These are phyloP conservation scores for Pogona vitticeps DNA, from an alignment of 2,113 vertebrate genomes.

Conservation along the genomic window DNA sequence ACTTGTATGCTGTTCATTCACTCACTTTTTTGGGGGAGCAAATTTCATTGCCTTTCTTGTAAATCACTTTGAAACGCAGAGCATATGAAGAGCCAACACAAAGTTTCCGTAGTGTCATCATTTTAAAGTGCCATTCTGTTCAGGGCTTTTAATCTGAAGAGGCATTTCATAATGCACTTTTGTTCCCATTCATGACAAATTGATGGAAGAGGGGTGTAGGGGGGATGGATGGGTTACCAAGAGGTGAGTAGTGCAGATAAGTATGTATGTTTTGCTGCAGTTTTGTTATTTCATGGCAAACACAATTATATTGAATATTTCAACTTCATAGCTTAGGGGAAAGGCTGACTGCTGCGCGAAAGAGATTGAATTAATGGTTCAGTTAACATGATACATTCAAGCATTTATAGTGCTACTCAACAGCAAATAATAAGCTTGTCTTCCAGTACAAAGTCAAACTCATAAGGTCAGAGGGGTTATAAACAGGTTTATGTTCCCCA, in stretches of 20 bases:
- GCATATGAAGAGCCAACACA: not conserved
- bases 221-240: not conserved
- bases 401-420: constrained; percentile 18
- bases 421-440: not conserved
- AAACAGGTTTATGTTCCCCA: not conserved
- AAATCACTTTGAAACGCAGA: not conserved
- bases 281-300: constrained; percentile 2
- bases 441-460: constrained; percentile 23
- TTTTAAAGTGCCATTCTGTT: not conserved
- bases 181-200: not conserved
- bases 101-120: not conserved
- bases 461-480: not conserved
- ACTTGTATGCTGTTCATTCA: not conserved
- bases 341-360: not conserved
- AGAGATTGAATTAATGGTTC: constrained; percentile 21
- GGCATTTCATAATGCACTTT: not conserved
- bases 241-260: not conserved
- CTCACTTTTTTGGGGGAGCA: not conserved
- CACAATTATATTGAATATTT: not conserved
- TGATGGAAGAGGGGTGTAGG: not conserved
- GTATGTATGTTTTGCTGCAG: constrained; percentile 20
- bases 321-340: constrained; percentile 24
- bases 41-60: constrained; percentile 2
- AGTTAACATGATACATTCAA: not conserved
- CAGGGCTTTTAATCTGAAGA: constrained; percentile 9